A percentile compares a stretch with the other conserved stretches of the same genome.
Conservation (phyloP, 2,113 vertebrate genomes). For the Irena cyanogastra region DNA sequence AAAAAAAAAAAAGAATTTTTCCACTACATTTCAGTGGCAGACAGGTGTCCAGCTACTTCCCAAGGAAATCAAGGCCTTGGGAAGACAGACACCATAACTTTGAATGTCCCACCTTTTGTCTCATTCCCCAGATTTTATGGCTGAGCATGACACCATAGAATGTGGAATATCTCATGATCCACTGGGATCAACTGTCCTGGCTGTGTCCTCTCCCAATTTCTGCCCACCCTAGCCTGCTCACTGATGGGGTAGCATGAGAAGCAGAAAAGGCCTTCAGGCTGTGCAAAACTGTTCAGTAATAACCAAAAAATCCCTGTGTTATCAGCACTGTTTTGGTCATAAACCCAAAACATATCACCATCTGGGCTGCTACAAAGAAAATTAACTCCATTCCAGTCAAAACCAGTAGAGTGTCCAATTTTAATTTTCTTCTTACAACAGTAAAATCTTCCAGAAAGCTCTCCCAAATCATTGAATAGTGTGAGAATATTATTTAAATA, state of each 20-base stretch:
- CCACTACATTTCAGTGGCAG: rapidly evolving
- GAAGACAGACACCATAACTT: not conserved
- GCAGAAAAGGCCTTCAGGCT: not conserved
- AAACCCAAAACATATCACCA: not conserved
- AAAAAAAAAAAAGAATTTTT: not conserved
- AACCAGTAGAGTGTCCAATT: not conserved
- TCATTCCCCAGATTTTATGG: not conserved
- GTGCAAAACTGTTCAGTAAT: not conserved
- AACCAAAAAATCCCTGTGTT: not conserved
- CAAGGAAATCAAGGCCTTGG: not conserved
- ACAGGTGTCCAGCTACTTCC: not conserved
- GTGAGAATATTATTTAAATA: not conserved
- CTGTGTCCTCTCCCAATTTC: not conserved
- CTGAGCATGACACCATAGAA: not conserved
- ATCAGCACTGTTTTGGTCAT: not conserved
- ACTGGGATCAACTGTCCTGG: not conserved
- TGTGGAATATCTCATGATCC: not conserved
- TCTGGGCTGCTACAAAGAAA: not conserved
- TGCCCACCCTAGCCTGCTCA: not conserved
- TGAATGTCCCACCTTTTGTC: not conserved
- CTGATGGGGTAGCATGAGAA: not conserved
- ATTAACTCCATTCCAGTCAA: not conserved
- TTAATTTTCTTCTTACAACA: not conserved
- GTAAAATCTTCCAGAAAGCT: not conserved
- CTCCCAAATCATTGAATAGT: not conserved